Base-by-base conservation (phyloP, 2,797 vertebrate species). In the Danio aesculapii region DNA sequence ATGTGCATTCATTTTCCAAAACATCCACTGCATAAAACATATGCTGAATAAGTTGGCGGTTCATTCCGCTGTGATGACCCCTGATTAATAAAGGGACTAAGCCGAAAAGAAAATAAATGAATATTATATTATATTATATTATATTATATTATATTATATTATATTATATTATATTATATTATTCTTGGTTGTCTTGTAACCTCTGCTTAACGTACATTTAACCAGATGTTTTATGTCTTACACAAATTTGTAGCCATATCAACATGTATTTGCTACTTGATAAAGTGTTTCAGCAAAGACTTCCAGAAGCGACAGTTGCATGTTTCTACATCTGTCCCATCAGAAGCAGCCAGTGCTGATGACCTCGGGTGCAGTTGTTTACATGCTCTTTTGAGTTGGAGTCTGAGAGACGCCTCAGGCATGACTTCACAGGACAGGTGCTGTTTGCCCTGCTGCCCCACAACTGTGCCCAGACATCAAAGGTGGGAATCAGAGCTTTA, bases 391-490 rank as follows among this genome's bases (percentile, higher is more conserved):
- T 53, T 66, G 62, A 30, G 78, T 83, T 71, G 12, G 19, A 77
- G 78, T 57, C 67, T 81, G 83, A 83, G 83, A 85, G 85, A 87
- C 85, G 85, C 86, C 86, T 86, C 66, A 71, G 81, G 85, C 83
- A 80, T 87, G 85, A 88, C 83, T 84, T 88, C 88, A 88, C 79
- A 82, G 88, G 81, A 85, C 86, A 87, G 86, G 88, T 88, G 88
- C 85, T 85, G 84, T 85, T 83, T 80, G 73, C 84, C 66, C 64
- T 66, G 68, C 73, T 43, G 78, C 85, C 76, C 83, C 81, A 85
- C 74, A 79, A 79, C 81, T 79, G 55, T 78, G 75, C 79, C 46
- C 66, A 73, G 83, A 85, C 86, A 83, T 88, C 86, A 88, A 86
- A 82, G 75, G 59, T 71, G 78, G 78, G 78, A 84, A 73, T 61